phyloP scores from a whole-genome alignment of 2,113 vertebrate species.

The Leucosticte australis region DNA sequence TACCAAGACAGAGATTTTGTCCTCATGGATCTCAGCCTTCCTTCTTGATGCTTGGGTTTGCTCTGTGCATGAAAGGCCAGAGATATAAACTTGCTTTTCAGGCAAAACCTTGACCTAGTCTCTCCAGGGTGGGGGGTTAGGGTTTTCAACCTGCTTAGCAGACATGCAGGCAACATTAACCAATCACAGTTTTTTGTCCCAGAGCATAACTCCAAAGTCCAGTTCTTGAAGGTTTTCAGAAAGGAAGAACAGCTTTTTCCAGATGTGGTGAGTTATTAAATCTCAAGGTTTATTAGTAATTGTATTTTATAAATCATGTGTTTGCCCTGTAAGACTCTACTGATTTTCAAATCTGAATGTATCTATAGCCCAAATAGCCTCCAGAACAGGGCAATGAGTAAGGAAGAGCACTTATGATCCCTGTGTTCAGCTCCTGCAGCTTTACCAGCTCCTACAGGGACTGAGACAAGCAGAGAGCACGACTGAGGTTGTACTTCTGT shows the following conservation, averaged over 20 bases:
- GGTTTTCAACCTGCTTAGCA: not conserved
- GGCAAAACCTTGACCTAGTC: not conserved
- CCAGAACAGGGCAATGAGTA: not conserved
- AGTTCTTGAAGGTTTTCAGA: not conserved
- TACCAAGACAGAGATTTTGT: not conserved
- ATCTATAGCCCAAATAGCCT: not conserved
- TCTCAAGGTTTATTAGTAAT: not conserved
- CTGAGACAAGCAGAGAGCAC: not conserved
- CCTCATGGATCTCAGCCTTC: not conserved
- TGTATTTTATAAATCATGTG: not conserved
- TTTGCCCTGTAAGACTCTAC: not conserved
- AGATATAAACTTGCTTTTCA: not conserved
- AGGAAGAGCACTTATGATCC: not conserved
- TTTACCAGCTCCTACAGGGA: not conserved
- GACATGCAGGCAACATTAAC: not conserved
- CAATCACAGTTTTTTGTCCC: not conserved
- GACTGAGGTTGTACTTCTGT: not conserved
- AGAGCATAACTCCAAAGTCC: conserved; percentile 36
- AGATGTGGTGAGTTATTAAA: conserved; percentile 59
- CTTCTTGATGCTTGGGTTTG: not conserved
- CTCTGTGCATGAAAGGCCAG: not conserved
- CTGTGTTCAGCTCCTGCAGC: not conserved
- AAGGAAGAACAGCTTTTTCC: not conserved
- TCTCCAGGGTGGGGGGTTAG: not conserved
- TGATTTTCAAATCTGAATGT: not conserved